Percentiles rank a stretch among this genome's conserved stretches.
These are phyloP conservation scores for Portevinia maculata DNA, from an alignment of 2,888 invertebrate genomes.

Conservation along the genomic window DNA sequence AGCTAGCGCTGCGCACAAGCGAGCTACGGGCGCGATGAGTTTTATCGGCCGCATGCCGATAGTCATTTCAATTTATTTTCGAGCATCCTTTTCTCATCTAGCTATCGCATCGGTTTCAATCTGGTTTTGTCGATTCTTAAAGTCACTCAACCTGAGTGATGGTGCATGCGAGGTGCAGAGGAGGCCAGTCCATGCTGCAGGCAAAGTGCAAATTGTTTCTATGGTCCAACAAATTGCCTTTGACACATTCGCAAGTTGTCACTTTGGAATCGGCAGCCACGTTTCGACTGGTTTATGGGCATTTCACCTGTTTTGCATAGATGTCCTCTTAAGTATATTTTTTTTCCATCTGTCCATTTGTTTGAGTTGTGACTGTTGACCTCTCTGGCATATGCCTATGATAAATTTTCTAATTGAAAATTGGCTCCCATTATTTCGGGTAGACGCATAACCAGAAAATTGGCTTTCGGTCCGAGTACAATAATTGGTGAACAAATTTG, in stretches of 20 bases:
- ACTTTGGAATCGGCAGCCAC: constrained; percentile 1
- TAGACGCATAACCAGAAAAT: constrained; percentile 59
- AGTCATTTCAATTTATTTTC: constrained; percentile 20
- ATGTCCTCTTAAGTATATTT: constrained; percentile 34
- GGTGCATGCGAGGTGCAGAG: constrained; percentile 8
- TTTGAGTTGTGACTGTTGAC: constrained; percentile 56
- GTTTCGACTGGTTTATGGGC: constrained; percentile 54
- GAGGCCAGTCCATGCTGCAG: constrained; percentile 29
- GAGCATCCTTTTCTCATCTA: constrained; percentile 2
- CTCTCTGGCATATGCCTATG: constrained; percentile 37
- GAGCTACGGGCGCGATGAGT: constrained; percentile 35
- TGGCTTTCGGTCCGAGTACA: constrained; percentile 8
- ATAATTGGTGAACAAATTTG: constrained; percentile 44
- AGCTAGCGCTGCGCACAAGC: constrained; percentile 54
- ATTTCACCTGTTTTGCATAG: constrained; percentile 58
- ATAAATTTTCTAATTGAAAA: constrained; percentile 56
- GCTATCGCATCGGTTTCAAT: constrained; percentile 44
- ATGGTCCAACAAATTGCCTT: constrained; percentile 66
- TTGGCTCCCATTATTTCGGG: constrained; percentile 63
- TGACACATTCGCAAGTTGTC: constrained; percentile 72
- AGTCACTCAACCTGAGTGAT: constrained; percentile 74
- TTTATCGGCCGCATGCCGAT: constrained; percentile 61
- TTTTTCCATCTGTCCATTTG: constrained; percentile 45
- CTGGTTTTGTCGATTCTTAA: constrained; percentile 59
- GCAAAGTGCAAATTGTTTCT: constrained; percentile 66